Evolutionary conservation across 2,888 invertebrate genomes (phyloP).

Genomic region (Parascotia fuliginaria): DNA sequence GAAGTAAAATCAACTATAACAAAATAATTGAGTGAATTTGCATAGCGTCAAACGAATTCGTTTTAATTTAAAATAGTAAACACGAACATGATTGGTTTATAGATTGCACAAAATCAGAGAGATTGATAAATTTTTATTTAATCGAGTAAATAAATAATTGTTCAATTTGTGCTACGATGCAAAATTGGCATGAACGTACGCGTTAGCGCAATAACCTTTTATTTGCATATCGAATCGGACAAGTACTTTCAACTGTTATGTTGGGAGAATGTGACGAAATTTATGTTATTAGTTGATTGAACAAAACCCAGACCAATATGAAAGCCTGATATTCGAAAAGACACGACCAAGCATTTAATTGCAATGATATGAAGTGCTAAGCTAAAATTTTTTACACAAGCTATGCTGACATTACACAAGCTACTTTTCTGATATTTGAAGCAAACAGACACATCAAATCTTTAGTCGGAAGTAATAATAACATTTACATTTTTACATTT

Average conservation of each 20-base stretch:
- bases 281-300: not conserved
- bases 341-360: no score
- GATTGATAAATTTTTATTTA: constrained; percentile 18
- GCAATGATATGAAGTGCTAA: no score
- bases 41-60: constrained; percentile 6
- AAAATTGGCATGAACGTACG: constrained; percentile 14
- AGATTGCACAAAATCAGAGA: constrained; percentile 20
- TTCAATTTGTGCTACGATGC: constrained; percentile 27
- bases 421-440: no score
- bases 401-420: no score
- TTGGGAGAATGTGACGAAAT: constrained; percentile 7
- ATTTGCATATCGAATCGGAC: constrained; percentile 29
- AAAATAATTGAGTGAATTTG: not conserved
- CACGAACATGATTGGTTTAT: constrained; percentile 27
- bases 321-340: not conserved
- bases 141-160: constrained; percentile 24
- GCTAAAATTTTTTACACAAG: no score
- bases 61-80: constrained; percentile 33
- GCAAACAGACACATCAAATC: no score
- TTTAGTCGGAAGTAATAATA: no score
- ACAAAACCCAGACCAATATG: not conserved
- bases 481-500: no score
- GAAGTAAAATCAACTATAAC: no score
- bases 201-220: constrained; percentile 10
- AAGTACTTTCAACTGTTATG: constrained; percentile 8